A percentile compares a stretch with the other conserved stretches of the same genome.
Conservation (phyloP, 2,113 vertebrate species). For the Ardeotis arabs region DNA sequence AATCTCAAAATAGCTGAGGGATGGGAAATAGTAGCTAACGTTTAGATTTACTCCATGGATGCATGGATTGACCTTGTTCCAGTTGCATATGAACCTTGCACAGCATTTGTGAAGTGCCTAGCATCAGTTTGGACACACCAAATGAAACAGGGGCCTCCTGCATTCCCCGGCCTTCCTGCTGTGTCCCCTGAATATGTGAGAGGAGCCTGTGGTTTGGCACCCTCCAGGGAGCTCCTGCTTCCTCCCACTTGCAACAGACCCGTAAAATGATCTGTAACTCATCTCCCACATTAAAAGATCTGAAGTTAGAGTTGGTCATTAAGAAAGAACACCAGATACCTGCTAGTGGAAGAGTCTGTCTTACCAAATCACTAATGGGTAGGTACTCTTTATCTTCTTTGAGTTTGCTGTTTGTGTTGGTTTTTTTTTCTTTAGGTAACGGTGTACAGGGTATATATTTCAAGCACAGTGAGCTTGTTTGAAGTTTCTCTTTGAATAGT, state of each 20-base stretch:
- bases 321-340: neutral
- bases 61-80: neutral
- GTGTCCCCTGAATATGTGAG: neutral
- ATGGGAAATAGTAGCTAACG: neutral
- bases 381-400: neutral
- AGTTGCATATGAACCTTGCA: neutral
- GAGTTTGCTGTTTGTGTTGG: neutral
- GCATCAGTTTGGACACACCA: neutral
- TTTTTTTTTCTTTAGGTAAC: neutral
- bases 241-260: neutral
- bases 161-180: neutral
- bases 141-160: neutral
- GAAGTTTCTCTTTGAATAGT: neutral
- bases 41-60: neutral
- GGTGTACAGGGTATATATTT: neutral
- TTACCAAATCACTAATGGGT: neutral
- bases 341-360: neutral
- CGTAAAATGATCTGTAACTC: neutral
- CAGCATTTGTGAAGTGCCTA: neutral
- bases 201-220: neutral
- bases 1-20: neutral
- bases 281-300: neutral
- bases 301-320: neutral
- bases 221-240: neutral
- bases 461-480: neutral